phyloP scores from a whole-genome alignment of 2,888 invertebrate genomes.

The Drosophila nigricruria region DNA sequence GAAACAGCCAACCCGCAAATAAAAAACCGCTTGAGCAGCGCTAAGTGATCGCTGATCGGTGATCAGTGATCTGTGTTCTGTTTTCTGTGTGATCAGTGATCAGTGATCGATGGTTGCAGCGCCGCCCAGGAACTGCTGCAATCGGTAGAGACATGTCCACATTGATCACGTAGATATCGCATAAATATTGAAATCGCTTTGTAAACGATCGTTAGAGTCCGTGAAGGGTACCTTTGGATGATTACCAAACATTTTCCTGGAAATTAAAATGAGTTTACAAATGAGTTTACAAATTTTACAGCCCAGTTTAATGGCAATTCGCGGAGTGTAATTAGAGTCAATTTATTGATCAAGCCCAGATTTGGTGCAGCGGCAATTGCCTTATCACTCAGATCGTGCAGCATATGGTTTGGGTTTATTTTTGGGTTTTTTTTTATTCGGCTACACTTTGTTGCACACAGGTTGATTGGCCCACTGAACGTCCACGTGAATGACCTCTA shows the following conservation, averaged over 20 bases:
- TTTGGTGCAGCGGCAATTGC: conserved; percentile 14
- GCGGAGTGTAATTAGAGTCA: conserved; percentile 16
- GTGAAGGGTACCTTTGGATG: conserved; percentile 19
- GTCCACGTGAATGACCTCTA: conserved; percentile 73
- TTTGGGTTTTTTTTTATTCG: conserved; percentile 18
- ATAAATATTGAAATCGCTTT: conserved; percentile 57
- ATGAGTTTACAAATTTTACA: conserved; percentile 41
- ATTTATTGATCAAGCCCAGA: conserved; percentile 32
- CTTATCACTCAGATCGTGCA: conserved; percentile 49
- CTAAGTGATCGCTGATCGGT: conserved; percentile 19
- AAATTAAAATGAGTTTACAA: conserved; percentile 46
- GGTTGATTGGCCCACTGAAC: conserved; percentile 56
- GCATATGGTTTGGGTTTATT: conserved; percentile 25
- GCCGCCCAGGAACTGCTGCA: conserved; percentile 78
- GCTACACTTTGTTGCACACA: conserved; percentile 74
- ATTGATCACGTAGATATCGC: conserved; percentile 65
- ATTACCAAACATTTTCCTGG: conserved; percentile 50
- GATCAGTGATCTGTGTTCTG: conserved; percentile 27
- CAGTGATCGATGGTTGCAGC: conserved; percentile 21
- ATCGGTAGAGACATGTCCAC: conserved; percentile 46
- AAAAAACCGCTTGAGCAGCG: conserved; percentile 24
- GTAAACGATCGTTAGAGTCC: conserved; percentile 50
- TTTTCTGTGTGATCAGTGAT: conserved; percentile 1
- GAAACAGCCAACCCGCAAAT: conserved; percentile 39
- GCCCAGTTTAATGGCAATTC: background rate